Conservation (phyloP, 1,140 invertebrate species). For the Zophobas morio region DNA sequence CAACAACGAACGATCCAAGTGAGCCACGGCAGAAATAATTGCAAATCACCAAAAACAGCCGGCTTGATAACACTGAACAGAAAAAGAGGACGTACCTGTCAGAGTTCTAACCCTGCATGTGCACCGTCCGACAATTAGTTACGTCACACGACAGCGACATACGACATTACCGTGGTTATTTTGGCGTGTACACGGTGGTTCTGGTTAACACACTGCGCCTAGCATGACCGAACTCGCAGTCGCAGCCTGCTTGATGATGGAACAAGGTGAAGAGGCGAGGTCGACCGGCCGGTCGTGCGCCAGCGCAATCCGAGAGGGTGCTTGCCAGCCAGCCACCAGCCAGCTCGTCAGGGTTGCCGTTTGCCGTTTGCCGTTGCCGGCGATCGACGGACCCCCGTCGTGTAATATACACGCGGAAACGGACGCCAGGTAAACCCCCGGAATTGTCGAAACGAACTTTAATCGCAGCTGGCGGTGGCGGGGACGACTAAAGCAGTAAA, state of each 20-base stretch:
- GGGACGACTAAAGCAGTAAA: neutral
- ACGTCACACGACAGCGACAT: slow-evolving; percentile 34
- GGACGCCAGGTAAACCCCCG: slow-evolving; percentile 8
- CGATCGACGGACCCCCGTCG: slow-evolving; percentile 33
- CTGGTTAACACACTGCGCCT: slow-evolving; percentile 17
- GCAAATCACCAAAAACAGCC: slow-evolving; percentile 28
- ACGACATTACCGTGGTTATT: slow-evolving; percentile 15
- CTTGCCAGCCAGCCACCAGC: neutral
- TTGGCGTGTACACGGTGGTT: slow-evolving; percentile 22
- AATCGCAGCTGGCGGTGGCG: neutral
- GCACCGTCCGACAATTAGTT: slow-evolving; percentile 5
- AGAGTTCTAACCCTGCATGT: slow-evolving; percentile 16
- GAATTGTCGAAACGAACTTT: neutral
- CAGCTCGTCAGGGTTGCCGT: slow-evolving; percentile 32
- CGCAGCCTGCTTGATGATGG: slow-evolving; percentile 43
- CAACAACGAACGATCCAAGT: slow-evolving; percentile 11
- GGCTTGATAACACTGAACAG: slow-evolving; percentile 18
- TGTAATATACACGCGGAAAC: slow-evolving; percentile 12
- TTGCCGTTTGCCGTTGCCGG: slow-evolving; percentile 8
- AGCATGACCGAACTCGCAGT: slow-evolving; percentile 18
- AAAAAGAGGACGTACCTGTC: slow-evolving; percentile 23
- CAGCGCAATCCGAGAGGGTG: slow-evolving; percentile 51
- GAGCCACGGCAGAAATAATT: slow-evolving; percentile 21
- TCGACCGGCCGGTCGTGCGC: slow-evolving; percentile 55
- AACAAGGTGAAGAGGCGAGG: slow-evolving; percentile 63